These are phyloP conservation scores for Bagarius yarrelli DNA, from an alignment of 2,113 vertebrate genomes.

Conservation along the genomic window DNA sequence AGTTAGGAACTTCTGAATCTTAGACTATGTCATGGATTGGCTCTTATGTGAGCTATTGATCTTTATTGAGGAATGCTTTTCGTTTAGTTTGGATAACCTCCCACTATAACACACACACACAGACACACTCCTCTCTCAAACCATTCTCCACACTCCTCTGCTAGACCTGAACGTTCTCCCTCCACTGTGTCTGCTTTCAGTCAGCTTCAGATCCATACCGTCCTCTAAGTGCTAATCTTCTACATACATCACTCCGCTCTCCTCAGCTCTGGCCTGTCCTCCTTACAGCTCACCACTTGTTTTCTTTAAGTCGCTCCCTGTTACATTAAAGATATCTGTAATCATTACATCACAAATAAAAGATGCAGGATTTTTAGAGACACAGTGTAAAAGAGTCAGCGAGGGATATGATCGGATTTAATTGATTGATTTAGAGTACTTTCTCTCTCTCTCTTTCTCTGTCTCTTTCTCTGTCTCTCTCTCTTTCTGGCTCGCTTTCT, in stretches of 20 bases:
- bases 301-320: not conserved
- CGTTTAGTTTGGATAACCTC: conserved; percentile 44
- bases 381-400: not conserved
- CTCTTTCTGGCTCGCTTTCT: too few relatives aligned
- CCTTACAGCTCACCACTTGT: conserved; percentile 5
- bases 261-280: not conserved
- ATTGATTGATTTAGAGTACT: too few relatives aligned
- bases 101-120: not conserved
- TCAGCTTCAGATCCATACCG: conserved; percentile 34
- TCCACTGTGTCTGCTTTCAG: not conserved
- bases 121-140: not conserved
- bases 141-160: conserved; percentile 4
- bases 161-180: not conserved
- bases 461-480: too few relatives aligned
- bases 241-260: conserved; percentile 1
- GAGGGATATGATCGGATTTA: too few relatives aligned
- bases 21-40: not conserved
- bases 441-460: too few relatives aligned
- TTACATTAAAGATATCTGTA: not conserved
- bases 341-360: not conserved
- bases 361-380: not conserved
- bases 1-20: not conserved
- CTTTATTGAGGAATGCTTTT: conserved; percentile 44
- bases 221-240: conserved; percentile 35
- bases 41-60: conserved; percentile 30